These are phyloP conservation scores for Carcina quercana DNA, from an alignment of 2,888 invertebrate genomes.

Conservation along the genomic window DNA sequence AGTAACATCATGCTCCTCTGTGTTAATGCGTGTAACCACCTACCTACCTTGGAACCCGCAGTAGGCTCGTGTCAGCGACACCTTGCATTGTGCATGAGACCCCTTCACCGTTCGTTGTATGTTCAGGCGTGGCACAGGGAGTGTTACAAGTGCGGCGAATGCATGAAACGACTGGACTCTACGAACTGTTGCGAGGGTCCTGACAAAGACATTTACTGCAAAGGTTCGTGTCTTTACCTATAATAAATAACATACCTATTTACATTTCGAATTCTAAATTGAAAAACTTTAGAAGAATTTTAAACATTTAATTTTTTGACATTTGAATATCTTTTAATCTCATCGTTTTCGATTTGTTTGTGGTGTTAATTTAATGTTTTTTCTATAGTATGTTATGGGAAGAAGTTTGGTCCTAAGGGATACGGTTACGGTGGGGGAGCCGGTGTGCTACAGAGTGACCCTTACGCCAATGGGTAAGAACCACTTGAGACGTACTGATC, in stretches of 20 bases:
- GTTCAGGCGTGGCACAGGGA: constrained; percentile 92
- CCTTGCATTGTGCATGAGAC: constrained; percentile 46
- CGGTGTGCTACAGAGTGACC: constrained; percentile 93
- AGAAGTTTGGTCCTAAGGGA: constrained; percentile 97
- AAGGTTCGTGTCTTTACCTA: constrained; percentile 80
- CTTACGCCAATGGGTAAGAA: constrained; percentile 87
- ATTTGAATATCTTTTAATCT: constrained; percentile 3
- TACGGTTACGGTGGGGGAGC: constrained; percentile 98
- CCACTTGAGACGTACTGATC: constrained; percentile 37
- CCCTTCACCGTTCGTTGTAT: constrained; percentile 40
- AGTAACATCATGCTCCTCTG: constrained; percentile 48
- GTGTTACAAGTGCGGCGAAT: constrained; percentile 94
- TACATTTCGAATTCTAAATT: too few species aligned
- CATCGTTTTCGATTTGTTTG: constrained; percentile 16
- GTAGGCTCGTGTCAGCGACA: constrained; percentile 22
- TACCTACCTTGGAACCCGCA: constrained; percentile 18
- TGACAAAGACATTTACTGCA: constrained; percentile 97
- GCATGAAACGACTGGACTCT: constrained; percentile 91
- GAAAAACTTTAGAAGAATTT: too few species aligned
- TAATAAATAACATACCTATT: too few species aligned
- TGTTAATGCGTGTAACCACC: constrained; percentile 51
- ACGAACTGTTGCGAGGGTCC: constrained; percentile 95
- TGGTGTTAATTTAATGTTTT: constrained; percentile 42
- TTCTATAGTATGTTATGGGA: constrained; percentile 92
- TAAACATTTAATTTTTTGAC: neutral